Base-by-base conservation (phyloP, 2,888 invertebrate genomes). In the Brassicogethes aeneus region DNA sequence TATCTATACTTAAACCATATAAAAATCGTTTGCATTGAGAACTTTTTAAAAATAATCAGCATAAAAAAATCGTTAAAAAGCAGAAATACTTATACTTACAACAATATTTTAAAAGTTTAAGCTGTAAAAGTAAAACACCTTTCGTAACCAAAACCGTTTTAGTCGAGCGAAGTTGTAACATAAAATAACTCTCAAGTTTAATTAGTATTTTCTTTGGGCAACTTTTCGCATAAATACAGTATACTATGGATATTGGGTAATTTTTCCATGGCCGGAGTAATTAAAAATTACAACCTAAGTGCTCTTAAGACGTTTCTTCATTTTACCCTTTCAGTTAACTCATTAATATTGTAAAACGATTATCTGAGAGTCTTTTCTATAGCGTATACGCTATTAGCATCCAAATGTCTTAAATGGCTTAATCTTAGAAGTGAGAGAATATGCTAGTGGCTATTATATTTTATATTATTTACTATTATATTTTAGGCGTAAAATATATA, bases 141-240 rank as follows among this genome's bases (percentile, higher is more conserved):
- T 23, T 23, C 10, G 5, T 10, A 10, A 23, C 23, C 23, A 10
- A 23, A 10, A 23, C 5, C 23, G 10, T 23, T 23, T 23, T 23
- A 23, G 23, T 23, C 23, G 23, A 10, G 5, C 23, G 5, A 23
- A 23, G 23, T 23, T 41, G 40, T 45, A 48, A 45, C 47, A 42
- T 48, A 44, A 53, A 50, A 54, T 44, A 42, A 40, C 47, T 51
- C 35, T 42, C 39, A 51, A 53, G 48, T 55, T 55, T 55, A 55
- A 56, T 56, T 54, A 54, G 51, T 45, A 43, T 51, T 50, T 44
- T 43, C 44, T 42, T 45, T 43, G 44, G 40, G 47, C 35, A 49
- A 53, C 40, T 53, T 49, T 45, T 43, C 45, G 46, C 53, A 47
- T 51, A 55, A 56, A 54, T 56, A 51, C 41, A 36, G 45, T 38